Conservation (phyloP, 2,797 vertebrate genomes). For the Gobionotothen gibberifrons region DNA sequence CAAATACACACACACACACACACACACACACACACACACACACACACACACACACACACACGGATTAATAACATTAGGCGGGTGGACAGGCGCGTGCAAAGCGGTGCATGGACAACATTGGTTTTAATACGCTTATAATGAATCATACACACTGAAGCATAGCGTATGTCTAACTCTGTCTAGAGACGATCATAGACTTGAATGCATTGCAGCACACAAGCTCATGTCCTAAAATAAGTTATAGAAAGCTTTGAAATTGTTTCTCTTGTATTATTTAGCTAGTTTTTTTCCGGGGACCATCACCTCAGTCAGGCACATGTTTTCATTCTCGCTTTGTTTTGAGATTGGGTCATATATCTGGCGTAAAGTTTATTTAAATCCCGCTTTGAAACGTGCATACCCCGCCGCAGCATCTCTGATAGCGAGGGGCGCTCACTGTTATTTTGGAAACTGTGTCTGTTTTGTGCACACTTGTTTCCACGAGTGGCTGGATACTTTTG, state of each 20-base stretch:
- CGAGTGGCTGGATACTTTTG: not conserved
- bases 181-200: not conserved
- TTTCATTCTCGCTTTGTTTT: constrained; percentile 20
- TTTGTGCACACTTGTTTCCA: not conserved
- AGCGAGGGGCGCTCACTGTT: constrained; percentile 22
- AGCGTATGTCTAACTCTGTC: not conserved
- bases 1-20: too few relatives aligned
- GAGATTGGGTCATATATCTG: not conserved
- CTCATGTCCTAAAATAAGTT: not conserved
- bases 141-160: constrained; percentile 4
- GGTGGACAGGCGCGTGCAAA: constrained; percentile 38
- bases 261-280: not conserved
- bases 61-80: constrained; percentile 30
- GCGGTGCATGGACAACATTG: constrained; percentile 24
- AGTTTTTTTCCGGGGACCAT: not conserved
- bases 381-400: not conserved
- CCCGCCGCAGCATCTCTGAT: constrained; percentile 45
- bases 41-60: constrained; percentile 1
- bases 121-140: not conserved
- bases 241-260: not conserved
- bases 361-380: constrained; percentile 13
- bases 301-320: not conserved
- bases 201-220: not conserved
- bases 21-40: not conserved
- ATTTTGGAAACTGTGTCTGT: constrained; percentile 53